Evolutionary conservation across 2,113 vertebrate species (phyloP).

Genomic region (Panthera tigris): DNA sequence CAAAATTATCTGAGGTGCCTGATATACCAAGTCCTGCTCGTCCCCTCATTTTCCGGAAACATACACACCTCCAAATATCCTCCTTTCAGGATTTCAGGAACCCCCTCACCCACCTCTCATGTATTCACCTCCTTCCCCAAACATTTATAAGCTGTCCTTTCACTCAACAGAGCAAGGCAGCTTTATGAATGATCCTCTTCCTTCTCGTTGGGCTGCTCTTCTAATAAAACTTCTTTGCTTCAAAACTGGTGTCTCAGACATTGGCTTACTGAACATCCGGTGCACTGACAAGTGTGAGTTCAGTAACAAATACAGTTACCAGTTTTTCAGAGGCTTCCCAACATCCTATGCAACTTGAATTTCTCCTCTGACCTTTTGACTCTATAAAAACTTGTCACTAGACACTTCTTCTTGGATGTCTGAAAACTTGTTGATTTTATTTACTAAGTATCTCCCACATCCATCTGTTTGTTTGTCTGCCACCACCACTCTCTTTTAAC

Average conservation of each 20-base stretch:
- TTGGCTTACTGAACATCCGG: not conserved
- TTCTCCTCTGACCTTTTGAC: not conserved
- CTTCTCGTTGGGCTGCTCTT: not conserved
- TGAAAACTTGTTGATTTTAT: slow-evolving; percentile 20
- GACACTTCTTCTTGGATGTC: not conserved
- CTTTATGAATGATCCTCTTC: not conserved
- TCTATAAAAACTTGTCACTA: not conserved
- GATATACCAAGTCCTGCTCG: not conserved
- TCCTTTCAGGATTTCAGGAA: not conserved
- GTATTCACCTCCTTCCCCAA: not conserved
- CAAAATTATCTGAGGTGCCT: not conserved
- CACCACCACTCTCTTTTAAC: not conserved
- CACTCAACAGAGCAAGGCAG: not conserved
- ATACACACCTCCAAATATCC: not conserved
- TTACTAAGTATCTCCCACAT: not conserved
- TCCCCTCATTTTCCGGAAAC: not conserved
- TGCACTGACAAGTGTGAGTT: not conserved
- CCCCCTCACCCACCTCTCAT: not conserved
- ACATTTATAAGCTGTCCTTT: not conserved
- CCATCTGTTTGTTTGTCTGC: not conserved
- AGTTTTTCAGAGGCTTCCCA: not conserved
- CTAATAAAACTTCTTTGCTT: not conserved
- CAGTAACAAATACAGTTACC: not conserved
- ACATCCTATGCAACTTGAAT: not conserved
- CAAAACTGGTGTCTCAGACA: not conserved